Evolutionary conservation across 2,113 vertebrate genomes (phyloP), one percentile per base, ranked within the genome.

Genomic region (Ailuropoda melanoleuca): DNA sequence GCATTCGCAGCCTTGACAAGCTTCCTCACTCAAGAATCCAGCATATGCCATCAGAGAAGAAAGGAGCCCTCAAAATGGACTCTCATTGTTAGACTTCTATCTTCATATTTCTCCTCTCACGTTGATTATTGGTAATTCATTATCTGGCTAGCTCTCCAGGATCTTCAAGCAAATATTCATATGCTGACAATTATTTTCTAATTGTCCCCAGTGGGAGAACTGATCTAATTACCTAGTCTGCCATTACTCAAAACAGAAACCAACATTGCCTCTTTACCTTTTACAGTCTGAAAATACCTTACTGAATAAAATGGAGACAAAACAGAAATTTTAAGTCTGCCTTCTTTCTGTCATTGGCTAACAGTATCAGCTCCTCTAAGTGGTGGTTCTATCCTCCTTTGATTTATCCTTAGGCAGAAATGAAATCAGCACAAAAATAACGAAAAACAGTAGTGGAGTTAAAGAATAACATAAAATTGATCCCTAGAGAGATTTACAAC

Each of bases 391-490:
- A 64, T 39, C 39, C 10, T 10, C 58, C 23, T 43, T 46, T 50
- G 60, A 56, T 12, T 94, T 78, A 84, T 64, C 68, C 46, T 92
- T 83, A 62, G 53, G 60, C 29, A 81, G 72, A 96, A 94, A 82
- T 43, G 46, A 94, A 97, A 94, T 46, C 58, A 75, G 14, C 46
- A 86, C 68, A 92, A 89, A 96, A 92, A 86, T 31, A 91, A 85
- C 55, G 21, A 50, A 88, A 89, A 18, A 68, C 8, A 82, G 15
- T 58, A 75, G 43, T 88, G 43, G 62, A 39, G 31, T 85, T 88
- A 82, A 95, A 93, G 21, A 75, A 93, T 58, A 81, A 72, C 53
- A 82, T 12, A 97, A 93, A 90, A 86, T 64, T 80, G 91, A 72
- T 68, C 43, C 31, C 34, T 43, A 93, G 89, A 29, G 77, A 89